Conservation (phyloP, 2,113 vertebrate species). For the Pitta sordida region DNA sequence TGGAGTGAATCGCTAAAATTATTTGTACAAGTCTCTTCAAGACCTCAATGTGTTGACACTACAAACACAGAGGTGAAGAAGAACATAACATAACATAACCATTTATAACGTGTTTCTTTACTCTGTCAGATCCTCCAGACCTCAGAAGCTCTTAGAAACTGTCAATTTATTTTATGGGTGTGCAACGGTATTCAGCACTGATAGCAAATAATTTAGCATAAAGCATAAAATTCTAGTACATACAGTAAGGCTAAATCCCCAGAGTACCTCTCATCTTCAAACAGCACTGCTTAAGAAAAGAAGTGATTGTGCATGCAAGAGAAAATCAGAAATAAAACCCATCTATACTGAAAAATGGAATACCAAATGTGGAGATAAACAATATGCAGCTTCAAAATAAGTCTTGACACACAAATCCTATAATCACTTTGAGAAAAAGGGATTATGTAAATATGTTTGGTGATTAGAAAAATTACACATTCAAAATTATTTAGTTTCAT, state of each 20-base stretch:
- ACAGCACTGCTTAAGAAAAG: constrained; percentile 29
- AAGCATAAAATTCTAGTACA: constrained; percentile 39
- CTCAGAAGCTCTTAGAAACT: not conserved
- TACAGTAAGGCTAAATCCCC: constrained; percentile 27
- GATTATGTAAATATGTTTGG: constrained; percentile 56
- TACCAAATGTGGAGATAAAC: constrained; percentile 56
- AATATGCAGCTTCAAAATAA: constrained; percentile 44
- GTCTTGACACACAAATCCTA: constrained; percentile 38
- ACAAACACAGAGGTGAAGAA: not conserved
- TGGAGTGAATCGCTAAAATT: not conserved
- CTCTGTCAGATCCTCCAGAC: not conserved
- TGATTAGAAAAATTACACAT: constrained; percentile 55
- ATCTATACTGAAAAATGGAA: constrained; percentile 23
- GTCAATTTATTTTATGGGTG: constrained; percentile 14
- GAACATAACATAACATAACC: not conserved
- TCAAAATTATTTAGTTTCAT: constrained; percentile 46
- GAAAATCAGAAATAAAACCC: constrained; percentile 38
- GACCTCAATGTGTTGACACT: not conserved
- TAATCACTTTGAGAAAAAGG: constrained; percentile 45
- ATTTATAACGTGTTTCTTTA: constrained; percentile 25
- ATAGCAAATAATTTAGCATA: constrained; percentile 60
- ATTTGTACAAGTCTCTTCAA: not conserved
- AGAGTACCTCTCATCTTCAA: constrained; percentile 35
- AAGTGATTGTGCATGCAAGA: constrained; percentile 31
- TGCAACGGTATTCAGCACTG: not conserved